These are phyloP conservation scores for Dinoponera quadriceps DNA, from an alignment of 1,140 invertebrate species.

Conservation along the genomic window DNA sequence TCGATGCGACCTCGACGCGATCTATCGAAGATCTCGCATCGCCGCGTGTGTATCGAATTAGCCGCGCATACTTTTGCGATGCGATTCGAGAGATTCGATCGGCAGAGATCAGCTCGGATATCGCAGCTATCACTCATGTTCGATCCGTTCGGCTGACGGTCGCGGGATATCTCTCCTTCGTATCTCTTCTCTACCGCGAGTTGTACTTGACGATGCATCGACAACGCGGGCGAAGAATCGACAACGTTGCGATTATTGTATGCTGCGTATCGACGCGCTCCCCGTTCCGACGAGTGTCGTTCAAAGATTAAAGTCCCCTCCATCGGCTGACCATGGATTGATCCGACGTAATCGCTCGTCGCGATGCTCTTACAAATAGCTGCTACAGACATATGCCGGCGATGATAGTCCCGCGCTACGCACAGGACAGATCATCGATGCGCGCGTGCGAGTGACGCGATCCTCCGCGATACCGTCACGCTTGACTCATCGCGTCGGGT, in stretches of 20 bases:
- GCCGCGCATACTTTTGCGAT: not conserved
- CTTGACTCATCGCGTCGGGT: slow-evolving; percentile 38
- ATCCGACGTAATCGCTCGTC: slow-evolving; percentile 28
- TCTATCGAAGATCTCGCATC: too few relatives aligned
- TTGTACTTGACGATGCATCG: not conserved
- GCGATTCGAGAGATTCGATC: slow-evolving; percentile 3
- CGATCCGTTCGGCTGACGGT: not conserved
- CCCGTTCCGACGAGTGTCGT: not conserved
- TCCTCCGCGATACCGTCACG: slow-evolving; percentile 9
- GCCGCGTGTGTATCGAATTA: not conserved
- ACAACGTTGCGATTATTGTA: not conserved
- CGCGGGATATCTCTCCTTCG: not conserved
- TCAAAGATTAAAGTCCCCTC: slow-evolving; percentile 31
- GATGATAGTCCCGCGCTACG: slow-evolving; percentile 29
- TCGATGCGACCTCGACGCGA: too few relatives aligned
- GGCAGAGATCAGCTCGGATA: not conserved
- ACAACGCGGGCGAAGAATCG: not conserved
- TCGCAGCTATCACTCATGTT: not conserved
- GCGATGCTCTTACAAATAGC: slow-evolving; percentile 34
- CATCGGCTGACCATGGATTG: not conserved
- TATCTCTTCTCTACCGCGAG: not conserved
- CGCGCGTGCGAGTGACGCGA: slow-evolving; percentile 22
- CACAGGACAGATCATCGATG: slow-evolving; percentile 45
- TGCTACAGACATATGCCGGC: slow-evolving; percentile 1
- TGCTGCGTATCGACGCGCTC: not conserved